A percentile compares a stretch with the other conserved stretches of the same genome.
These are phyloP conservation scores for Sthenelais limicola DNA, from an alignment of 2,888 invertebrate species.

Conservation along the genomic window DNA sequence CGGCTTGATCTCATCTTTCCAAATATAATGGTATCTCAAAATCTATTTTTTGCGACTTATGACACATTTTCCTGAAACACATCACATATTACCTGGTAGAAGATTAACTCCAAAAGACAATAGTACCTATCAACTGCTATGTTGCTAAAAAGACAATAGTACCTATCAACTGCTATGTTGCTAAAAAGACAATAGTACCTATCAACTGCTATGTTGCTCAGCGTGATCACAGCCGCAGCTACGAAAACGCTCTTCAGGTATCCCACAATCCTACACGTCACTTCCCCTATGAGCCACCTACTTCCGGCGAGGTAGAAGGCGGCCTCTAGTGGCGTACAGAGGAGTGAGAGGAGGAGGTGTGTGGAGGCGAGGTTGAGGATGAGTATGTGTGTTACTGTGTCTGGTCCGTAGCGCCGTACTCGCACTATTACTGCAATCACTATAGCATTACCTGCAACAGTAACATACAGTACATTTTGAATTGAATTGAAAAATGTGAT, in stretches of 20 bases:
- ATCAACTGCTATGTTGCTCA: constrained; percentile 40
- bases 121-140: not conserved
- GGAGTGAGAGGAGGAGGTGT: constrained; percentile 13
- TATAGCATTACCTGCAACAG: not conserved
- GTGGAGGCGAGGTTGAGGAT: constrained; percentile 38
- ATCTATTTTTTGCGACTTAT: too few species aligned
- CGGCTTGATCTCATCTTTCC: too few species aligned
- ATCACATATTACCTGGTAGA: too few species aligned
- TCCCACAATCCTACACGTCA: constrained; percentile 10
- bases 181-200: constrained; percentile 36
- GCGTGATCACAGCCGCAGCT: constrained; percentile 19
- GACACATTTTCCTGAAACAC: too few species aligned
- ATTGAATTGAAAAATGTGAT: too few species aligned
- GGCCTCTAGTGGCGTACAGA: constrained; percentile 38
- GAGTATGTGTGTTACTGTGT: not conserved
- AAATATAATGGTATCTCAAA: too few species aligned
- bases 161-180: not conserved
- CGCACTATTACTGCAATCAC: not conserved
- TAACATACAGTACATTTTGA: too few species aligned
- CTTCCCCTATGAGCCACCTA: constrained; percentile 25
- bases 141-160: too few species aligned
- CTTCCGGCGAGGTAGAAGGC: constrained; percentile 5
- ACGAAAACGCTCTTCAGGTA: constrained; percentile 26
- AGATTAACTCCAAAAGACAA: too few species aligned
- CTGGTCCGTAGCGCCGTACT: not conserved